These are phyloP conservation scores for Drosophila pectinifera DNA, from an alignment of 1,140 invertebrate genomes.

Conservation along the genomic window DNA sequence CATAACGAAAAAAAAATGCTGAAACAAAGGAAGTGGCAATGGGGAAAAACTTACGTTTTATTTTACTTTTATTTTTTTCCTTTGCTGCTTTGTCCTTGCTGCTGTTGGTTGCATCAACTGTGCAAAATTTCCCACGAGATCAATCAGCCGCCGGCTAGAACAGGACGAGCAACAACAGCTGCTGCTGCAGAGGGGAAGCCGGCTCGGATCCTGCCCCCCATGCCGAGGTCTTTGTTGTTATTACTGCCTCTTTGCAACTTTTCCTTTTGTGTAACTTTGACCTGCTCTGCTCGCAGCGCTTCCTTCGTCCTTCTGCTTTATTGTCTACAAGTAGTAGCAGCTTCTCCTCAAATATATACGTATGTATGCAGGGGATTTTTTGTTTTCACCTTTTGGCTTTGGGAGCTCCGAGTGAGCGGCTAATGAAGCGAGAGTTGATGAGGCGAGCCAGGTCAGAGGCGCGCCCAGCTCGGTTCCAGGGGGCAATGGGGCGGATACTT, in stretches of 20 bases:
- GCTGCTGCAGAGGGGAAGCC: conserved; percentile 3
- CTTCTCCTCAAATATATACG: conserved; percentile 12
- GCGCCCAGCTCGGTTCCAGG: background rate
- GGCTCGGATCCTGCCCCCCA: conserved; percentile 16
- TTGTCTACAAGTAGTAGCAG: conserved; percentile 66
- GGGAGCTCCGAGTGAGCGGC: conserved; percentile 65
- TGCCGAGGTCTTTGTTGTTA: conserved; percentile 61
- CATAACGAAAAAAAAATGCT: conserved; percentile 6
- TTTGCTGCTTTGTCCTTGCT: conserved; percentile 33
- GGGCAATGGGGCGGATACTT: conserved; percentile 3
- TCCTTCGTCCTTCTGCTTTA: conserved; percentile 40
- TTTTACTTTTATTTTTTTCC: conserved; percentile 44
- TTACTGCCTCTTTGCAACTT: conserved; percentile 75
- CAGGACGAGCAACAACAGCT: conserved; percentile 30
- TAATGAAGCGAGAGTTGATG: conserved; percentile 76
- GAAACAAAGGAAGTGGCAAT: conserved; percentile 43
- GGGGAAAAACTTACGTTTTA: conserved; percentile 61
- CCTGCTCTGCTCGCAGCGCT: conserved; percentile 52
- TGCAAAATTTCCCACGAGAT: conserved; percentile 84
- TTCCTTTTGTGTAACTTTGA: conserved; percentile 73
- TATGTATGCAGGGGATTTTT: conserved; percentile 10
- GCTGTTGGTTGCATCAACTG: conserved; percentile 68
- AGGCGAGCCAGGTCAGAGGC: conserved; percentile 47
- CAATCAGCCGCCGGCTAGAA: conserved; percentile 77
- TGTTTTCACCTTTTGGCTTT: conserved; percentile 77